These are phyloP conservation scores for Gorilla gorilla DNA, from an alignment of 2,113 vertebrate species.

Conservation along the genomic window DNA sequence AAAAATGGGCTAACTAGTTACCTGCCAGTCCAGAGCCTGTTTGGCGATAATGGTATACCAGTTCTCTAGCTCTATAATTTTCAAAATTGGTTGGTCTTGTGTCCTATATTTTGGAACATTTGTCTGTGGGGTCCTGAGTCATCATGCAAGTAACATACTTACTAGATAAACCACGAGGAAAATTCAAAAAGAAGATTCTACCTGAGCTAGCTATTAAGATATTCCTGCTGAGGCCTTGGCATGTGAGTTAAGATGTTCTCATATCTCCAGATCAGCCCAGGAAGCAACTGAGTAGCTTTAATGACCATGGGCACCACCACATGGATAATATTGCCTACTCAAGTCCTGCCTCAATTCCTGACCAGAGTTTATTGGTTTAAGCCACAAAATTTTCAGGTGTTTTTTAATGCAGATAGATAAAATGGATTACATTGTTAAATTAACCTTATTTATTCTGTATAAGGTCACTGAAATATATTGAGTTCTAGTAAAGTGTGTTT, in stretches of 20 bases:
- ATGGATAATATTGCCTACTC: neutral
- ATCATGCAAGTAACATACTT: neutral
- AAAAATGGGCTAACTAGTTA: neutral
- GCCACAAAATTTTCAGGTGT: rapidly evolving
- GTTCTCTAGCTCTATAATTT: neutral
- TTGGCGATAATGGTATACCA: neutral
- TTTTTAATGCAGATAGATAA: neutral
- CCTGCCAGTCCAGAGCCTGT: neutral
- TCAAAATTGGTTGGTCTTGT: neutral
- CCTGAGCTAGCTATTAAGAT: neutral
- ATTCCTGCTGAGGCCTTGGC: rapidly evolving
- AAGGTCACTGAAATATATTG: neutral
- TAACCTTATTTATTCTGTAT: neutral
- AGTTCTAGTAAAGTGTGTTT: neutral
- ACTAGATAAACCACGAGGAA: neutral
- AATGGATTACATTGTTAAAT: neutral
- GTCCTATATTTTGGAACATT: neutral
- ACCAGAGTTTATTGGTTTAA: neutral
- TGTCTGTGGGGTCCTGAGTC: neutral
- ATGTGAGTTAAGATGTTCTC: neutral
- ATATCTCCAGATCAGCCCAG: neutral
- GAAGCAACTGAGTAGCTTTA: neutral
- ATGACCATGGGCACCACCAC: neutral
- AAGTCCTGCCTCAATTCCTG: neutral
- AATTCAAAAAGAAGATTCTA: neutral